A percentile compares a stretch with the other conserved stretches of the same genome.
Evolutionary conservation across 2,797 vertebrate species (phyloP).

Genomic region (Catostomus latipinnis): DNA sequence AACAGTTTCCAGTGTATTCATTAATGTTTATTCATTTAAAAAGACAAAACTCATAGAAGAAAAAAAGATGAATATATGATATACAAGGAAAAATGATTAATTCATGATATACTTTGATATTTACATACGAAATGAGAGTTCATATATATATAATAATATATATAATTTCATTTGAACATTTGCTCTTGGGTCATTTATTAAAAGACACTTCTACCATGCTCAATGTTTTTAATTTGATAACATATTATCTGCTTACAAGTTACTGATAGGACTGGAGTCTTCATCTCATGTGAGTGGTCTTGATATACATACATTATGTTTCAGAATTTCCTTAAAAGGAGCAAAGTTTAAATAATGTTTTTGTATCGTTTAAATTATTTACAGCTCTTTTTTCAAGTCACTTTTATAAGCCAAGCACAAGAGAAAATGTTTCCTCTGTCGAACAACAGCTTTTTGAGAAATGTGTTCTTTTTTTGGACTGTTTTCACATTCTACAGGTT

Average conservation of each 20-base stretch:
- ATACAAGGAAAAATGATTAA: neutral
- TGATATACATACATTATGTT: too few relatives aligned
- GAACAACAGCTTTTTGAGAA: slow-evolving; percentile 1
- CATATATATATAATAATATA: too few relatives aligned
- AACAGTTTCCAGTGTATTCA: slow-evolving; percentile 23
- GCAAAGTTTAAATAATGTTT: neutral
- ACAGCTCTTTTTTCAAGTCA: neutral
- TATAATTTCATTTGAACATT: neutral
- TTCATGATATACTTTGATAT: slow-evolving; percentile 8
- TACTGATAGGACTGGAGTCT: neutral
- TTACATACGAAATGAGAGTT: slow-evolving; percentile 14
- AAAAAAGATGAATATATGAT: neutral
- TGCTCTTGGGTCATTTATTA: slow-evolving; percentile 1
- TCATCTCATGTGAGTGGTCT: too few relatives aligned
- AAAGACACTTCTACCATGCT: slow-evolving; percentile 28
- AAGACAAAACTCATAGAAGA: too few relatives aligned
- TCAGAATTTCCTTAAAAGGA: neutral
- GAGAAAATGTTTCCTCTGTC: too few relatives aligned
- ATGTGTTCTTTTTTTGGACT: neutral
- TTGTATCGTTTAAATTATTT: neutral
- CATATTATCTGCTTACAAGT: too few relatives aligned
- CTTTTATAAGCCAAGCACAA: neutral
- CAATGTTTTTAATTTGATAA: neutral
- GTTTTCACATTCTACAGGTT: neutral
- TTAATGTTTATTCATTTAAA: slow-evolving; percentile 15